These are phyloP conservation scores for Porites divaricata DNA, from an alignment of 92 coral and sea anemone genomes.

Conservation along the genomic window DNA sequence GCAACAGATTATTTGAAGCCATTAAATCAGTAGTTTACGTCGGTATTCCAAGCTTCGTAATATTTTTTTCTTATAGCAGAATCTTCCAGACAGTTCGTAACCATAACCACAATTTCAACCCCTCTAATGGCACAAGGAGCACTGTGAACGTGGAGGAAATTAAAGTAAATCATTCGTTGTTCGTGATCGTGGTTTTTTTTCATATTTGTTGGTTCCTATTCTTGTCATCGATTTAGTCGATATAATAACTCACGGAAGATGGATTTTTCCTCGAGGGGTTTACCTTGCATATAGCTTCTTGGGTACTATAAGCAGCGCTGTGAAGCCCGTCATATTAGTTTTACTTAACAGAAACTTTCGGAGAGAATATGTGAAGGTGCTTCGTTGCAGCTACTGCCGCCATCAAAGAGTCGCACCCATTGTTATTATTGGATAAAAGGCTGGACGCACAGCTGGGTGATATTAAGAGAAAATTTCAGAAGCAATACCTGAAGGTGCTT, in stretches of 20 bases:
- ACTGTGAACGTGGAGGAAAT: background rate
- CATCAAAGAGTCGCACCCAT: too few species aligned
- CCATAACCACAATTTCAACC: background rate
- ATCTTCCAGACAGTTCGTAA: background rate
- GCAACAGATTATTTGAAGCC: background rate
- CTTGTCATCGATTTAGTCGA: background rate
- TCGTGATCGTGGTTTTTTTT: background rate
- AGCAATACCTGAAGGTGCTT: too few species aligned
- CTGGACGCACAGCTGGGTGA: too few species aligned
- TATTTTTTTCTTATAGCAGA: too few species aligned
- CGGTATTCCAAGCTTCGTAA: background rate
- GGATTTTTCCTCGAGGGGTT: too few species aligned
- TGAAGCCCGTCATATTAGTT: constrained; percentile 53
- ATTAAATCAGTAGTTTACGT: background rate
- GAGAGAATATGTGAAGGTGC: constrained; percentile 36
- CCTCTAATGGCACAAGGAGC: background rate
- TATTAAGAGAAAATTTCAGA: too few species aligned
- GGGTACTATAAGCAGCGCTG: too few species aligned
- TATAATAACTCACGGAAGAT: too few species aligned
- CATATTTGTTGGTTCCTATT: background rate
- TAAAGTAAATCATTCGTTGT: background rate
- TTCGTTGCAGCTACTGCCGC: background rate
- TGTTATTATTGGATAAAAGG: too few species aligned
- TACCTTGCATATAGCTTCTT: too few species aligned
- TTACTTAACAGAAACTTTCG: constrained; percentile 53